Evolutionary conservation across 2,888 invertebrate genomes (phyloP), one percentile per base, ranked within the genome.

Genomic region (Cheilosia soror): DNA sequence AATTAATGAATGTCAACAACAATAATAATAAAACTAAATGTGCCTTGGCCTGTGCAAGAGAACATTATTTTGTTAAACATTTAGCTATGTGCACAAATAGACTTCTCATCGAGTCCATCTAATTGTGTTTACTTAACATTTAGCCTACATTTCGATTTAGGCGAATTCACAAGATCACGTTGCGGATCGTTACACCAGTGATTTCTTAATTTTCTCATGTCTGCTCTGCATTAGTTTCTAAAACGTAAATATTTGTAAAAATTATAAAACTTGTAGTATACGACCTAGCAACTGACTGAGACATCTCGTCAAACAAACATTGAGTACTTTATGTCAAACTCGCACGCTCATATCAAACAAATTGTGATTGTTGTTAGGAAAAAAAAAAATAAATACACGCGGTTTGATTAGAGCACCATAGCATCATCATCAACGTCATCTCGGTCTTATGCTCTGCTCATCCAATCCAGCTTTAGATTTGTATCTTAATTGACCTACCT

Each of bases 81-180:
- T 25, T 27, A 5, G 11, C 37, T 37, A 37, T 11, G 9, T 37
- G 37, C 53, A 66, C 9, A 66, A 51, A 66, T 66, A 66, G 53
- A 65, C 27, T 15, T 11, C 9, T 40, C 63, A 55, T 42, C n/a
- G 20, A 25, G 27, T 33, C 6, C 3, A 15, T 49, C 33, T 13
- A 9, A 13, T 37, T 37, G 7, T 60, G 72, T 62, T 72, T 62
- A 62, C 51, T 72, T 31, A 60, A 42, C 20, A 42, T 51, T 72
- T 72, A 72, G 60, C 72, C 60, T 42, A 62, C 15, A 72, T 71
- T 62, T 58, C 13, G 29, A 37, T n/a, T n/a, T 51, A 15, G 25
- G 25, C 31, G 20, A 51, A 60, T 51, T 29, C 40, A 51, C 25
- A 37, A 33, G 20, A 33, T 69, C 57, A 69, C 42, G 27, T 68